Evolutionary conservation across 2,797 vertebrate genomes (phyloP), one percentile per base, ranked within the genome.

Genomic region (Micromesistius poutassou): DNA sequence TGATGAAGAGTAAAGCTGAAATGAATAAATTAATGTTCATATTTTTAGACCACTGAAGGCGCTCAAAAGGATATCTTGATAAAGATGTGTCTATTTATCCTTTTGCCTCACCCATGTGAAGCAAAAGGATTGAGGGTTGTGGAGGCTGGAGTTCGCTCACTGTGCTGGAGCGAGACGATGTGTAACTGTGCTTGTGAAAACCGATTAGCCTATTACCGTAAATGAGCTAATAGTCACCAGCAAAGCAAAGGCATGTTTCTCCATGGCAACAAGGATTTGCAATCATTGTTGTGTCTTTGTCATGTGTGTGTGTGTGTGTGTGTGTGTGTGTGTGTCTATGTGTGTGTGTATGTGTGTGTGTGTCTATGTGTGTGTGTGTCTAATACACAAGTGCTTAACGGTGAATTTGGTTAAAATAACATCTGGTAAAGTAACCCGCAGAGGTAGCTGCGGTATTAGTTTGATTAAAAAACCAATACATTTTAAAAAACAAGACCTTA

Each of bases 211-310:
- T 38, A 62, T 40, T 19, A 71, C 13, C 66, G n/a, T 38, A 73
- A 77, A 77, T 71, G 12, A 81, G 62, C 10, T 36, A 71, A 78
- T 70, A 35, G 35, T 28, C 35, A 22, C 35, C 30, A 38, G 70
- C 38, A 55, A 36, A 70, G 25, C 16, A 25, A 22, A 35, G 30
- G 33, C 74, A 74, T 25, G 42, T 66, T 75, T 80, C 42, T 62
- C 72, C 73, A 77, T 50, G 36, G 76, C 79, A 74, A 74, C 38
- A n/a, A 33, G n/a, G 19, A 4, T 22, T 74, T 50, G 30, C 73
- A 16, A 25, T 16, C 62, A 40, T 62, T 7, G n/a, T 7, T 62
- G 55, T 62, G n/a, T 62, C 6, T 19, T 55, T 55, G 46, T 55
- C 46, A 7, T 62, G 55, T 62, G 22, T 2, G 50, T 62, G 22